phyloP scores from a whole-genome alignment of 2,888 invertebrate genomes.

The Parascotia fuliginaria region DNA sequence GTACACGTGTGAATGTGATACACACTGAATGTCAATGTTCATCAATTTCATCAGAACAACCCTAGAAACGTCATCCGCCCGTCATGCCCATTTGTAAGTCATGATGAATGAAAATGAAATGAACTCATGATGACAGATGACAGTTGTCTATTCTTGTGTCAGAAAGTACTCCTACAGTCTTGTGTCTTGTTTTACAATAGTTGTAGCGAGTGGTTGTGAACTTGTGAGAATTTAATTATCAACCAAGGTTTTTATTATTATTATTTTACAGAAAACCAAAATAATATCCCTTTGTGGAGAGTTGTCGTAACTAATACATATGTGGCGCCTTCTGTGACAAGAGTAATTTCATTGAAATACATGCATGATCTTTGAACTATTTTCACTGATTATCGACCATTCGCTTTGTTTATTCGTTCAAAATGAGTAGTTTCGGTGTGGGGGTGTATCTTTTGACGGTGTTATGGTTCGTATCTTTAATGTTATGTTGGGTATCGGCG shows the following conservation, averaged over 20 bases:
- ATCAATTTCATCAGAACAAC: too few species aligned
- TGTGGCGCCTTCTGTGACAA: conserved; percentile 51
- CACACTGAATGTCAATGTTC: too few species aligned
- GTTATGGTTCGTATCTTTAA: conserved; percentile 87
- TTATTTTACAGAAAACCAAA: conserved; percentile 39
- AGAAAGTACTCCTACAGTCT: too few species aligned
- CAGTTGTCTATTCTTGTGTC: too few species aligned
- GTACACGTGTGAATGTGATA: too few species aligned
- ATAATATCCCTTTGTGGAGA: conserved; percentile 50
- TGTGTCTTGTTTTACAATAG: not conserved
- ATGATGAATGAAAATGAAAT: too few species aligned
- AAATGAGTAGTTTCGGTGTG: conserved; percentile 85
- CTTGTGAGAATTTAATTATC: conserved; percentile 33
- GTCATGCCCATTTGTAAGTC: too few species aligned
- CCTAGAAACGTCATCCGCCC: too few species aligned
- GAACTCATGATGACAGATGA: too few species aligned
- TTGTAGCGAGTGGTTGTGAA: conserved; percentile 31
- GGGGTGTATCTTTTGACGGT: conserved; percentile 88
- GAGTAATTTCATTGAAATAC: conserved; percentile 49
- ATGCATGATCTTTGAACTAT: conserved; percentile 54
- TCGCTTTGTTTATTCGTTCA: conserved; percentile 39
- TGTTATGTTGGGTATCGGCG: conserved; percentile 88
- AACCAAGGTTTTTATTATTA: conserved; percentile 46
- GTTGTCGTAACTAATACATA: conserved; percentile 41
- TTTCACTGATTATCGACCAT: conserved; percentile 33